These are phyloP conservation scores for Drymonia ruficornis DNA, from an alignment of 2,888 invertebrate genomes.

Conservation along the genomic window DNA sequence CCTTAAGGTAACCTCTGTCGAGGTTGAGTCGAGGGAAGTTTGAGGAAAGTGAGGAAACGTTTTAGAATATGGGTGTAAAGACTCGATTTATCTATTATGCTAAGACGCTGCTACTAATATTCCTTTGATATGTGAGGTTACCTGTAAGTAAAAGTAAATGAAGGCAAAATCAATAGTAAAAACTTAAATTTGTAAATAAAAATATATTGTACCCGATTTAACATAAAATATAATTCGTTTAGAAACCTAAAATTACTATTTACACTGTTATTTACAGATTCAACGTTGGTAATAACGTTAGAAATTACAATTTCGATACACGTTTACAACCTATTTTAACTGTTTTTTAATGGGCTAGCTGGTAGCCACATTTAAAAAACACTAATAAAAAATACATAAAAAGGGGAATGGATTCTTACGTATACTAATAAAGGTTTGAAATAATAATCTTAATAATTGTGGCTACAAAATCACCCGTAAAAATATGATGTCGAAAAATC, in stretches of 20 bases:
- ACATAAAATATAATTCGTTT: conserved; percentile 68
- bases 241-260: conserved; percentile 29
- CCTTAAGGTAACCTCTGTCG: no score
- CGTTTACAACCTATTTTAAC: not conserved
- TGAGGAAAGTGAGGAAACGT: no score
- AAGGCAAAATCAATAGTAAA: conserved; percentile 56
- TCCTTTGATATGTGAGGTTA: no score
- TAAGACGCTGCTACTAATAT: no score
- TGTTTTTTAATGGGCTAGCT: not conserved
- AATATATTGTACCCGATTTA: conserved; percentile 68
- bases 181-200: conserved; percentile 69
- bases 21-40: no score
- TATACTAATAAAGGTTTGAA: no score
- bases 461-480: no score
- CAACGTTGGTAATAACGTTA: conserved; percentile 7
- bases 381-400: not conserved
- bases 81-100: no score
- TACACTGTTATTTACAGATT: conserved; percentile 23
- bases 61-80: no score
- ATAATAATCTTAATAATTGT: no score
- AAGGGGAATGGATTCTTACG: no score
- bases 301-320: not conserved
- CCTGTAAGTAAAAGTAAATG: not conserved
- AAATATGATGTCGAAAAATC: not conserved
- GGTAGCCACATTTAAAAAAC: not conserved